These are phyloP conservation scores for Pygoscelis antarcticus DNA, from an alignment of 2,113 vertebrate genomes.

Conservation along the genomic window DNA sequence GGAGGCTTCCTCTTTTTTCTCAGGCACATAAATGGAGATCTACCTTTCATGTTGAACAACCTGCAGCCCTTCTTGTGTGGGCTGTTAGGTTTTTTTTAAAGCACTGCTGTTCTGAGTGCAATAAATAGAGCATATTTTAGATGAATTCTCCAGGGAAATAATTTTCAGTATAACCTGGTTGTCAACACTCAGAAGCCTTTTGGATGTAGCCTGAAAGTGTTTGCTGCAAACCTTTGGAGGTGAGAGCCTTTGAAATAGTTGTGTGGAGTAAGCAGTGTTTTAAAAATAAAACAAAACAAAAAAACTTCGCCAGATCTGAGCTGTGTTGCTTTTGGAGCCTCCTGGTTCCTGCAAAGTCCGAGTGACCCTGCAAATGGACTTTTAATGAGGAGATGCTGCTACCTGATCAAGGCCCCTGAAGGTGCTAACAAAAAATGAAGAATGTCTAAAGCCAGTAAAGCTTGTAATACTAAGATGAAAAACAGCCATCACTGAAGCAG, in stretches of 20 bases:
- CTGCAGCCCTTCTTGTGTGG: constrained; percentile 12
- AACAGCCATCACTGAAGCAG: neutral
- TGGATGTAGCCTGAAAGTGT: neutral
- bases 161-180: neutral
- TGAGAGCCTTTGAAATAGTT: neutral
- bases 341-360: neutral
- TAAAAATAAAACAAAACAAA: neutral
- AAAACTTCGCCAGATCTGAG: neutral
- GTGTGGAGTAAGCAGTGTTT: neutral
- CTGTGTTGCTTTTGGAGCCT: neutral
- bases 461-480: neutral
- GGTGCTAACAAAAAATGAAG: neutral
- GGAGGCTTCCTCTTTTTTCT: neutral
- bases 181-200: neutral
- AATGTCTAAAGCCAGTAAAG: neutral
- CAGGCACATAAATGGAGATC: neutral
- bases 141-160: neutral
- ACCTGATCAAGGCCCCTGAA: neutral
- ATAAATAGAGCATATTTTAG: neutral
- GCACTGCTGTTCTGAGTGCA: neutral
- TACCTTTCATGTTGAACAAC: neutral
- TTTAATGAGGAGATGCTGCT: neutral
- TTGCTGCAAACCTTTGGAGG: neutral
- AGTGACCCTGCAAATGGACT: neutral
- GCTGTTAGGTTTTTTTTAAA: neutral